These are phyloP conservation scores for Pollenia griseotomentosa DNA, from an alignment of 2,888 invertebrate genomes.

Conservation along the genomic window DNA sequence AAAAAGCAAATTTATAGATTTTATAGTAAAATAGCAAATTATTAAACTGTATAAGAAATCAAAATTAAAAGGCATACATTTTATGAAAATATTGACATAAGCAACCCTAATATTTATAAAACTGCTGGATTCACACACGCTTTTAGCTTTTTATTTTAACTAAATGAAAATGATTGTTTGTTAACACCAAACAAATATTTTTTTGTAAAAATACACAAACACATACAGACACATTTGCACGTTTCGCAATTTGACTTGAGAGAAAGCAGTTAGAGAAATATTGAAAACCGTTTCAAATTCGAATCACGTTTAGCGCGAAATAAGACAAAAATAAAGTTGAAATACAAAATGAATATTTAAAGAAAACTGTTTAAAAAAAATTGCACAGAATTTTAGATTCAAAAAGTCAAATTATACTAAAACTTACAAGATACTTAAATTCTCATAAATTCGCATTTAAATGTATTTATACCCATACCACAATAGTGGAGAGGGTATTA, in stretches of 20 bases:
- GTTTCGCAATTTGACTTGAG: neutral
- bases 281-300: conserved; percentile 51
- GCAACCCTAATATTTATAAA: neutral
- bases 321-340: neutral
- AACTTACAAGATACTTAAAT: neutral
- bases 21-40: too few relatives aligned
- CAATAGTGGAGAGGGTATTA: too few relatives aligned
- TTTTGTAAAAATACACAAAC: conserved; percentile 12
- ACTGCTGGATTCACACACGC: neutral
- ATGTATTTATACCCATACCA: too few relatives aligned
- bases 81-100: neutral
- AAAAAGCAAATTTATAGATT: too few relatives aligned
- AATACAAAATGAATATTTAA: conserved; percentile 42
- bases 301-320: conserved; percentile 58
- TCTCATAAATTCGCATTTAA: conserved; percentile 20
- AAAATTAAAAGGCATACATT: neutral
- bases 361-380: conserved; percentile 24
- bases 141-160: conserved; percentile 3
- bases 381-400: conserved; percentile 39
- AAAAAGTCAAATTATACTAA: conserved; percentile 47
- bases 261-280: neutral
- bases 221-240: conserved; percentile 4
- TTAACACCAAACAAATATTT: conserved; percentile 48
- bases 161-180: conserved; percentile 58
- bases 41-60: too few relatives aligned